Evolutionary conservation across 2,113 vertebrate genomes (phyloP).

Genomic region (Desmodus rotundus): DNA sequence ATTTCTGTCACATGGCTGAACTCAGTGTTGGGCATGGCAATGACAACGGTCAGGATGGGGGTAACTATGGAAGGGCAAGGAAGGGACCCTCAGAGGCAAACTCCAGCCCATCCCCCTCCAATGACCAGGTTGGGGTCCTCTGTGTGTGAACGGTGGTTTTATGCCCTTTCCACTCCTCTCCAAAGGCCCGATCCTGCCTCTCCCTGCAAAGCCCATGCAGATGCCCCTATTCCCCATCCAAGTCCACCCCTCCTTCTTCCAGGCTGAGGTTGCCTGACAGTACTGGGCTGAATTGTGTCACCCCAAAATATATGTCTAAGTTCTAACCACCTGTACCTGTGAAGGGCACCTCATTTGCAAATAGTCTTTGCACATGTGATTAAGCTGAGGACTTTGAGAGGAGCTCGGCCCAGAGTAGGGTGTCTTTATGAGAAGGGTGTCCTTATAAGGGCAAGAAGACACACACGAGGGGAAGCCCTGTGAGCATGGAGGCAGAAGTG

Average conservation of each 20-base stretch:
- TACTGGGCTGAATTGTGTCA: background rate
- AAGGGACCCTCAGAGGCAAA: background rate
- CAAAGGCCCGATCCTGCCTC: background rate
- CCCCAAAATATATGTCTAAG: background rate
- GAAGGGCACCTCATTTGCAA: background rate
- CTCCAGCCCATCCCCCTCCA: no score
- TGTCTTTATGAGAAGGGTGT: background rate
- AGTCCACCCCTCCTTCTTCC: background rate
- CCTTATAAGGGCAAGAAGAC: background rate
- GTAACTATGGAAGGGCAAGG: background rate
- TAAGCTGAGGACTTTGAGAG: background rate
- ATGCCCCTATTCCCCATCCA: background rate
- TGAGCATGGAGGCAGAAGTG: background rate
- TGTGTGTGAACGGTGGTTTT: rapidly evolving
- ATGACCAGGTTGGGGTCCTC: no score
- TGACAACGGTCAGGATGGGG: background rate
- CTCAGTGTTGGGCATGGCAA: background rate
- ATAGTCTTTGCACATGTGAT: background rate
- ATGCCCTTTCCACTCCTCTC: background rate
- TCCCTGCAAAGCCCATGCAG: background rate
- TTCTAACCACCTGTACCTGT: background rate
- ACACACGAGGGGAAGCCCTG: background rate
- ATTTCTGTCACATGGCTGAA: background rate
- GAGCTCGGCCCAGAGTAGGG: background rate
- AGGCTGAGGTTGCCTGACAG: background rate